phyloP scores from a whole-genome alignment of 2,797 vertebrate species.

The Sus cebifrons region DNA sequence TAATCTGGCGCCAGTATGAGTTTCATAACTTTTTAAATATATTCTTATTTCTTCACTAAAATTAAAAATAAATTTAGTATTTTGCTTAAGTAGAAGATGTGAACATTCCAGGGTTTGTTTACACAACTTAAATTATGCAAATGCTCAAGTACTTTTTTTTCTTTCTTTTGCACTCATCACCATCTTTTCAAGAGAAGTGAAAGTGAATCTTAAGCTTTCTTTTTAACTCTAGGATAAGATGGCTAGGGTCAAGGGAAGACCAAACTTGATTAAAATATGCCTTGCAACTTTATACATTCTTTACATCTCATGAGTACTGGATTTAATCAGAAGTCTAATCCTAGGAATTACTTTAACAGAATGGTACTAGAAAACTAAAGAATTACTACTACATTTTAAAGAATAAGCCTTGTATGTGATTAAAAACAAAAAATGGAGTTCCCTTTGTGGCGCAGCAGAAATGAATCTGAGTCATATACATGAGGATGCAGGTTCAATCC shows the following conservation, averaged over 20 bases:
- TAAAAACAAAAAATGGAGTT: not conserved
- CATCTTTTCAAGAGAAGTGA: conserved; percentile 44
- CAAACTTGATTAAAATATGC: conserved; percentile 47
- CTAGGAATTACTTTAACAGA: conserved; percentile 9
- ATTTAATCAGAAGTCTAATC: conserved; percentile 53
- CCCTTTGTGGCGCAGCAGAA: too few species aligned
- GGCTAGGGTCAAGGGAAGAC: not conserved
- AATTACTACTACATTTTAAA: conserved; percentile 56
- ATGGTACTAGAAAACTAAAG: conserved; percentile 40
- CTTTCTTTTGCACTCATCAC: conserved; percentile 53
- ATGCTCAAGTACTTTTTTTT: not conserved
- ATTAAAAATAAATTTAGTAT: conserved; percentile 57
- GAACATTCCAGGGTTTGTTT: not conserved
- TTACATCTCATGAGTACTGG: not conserved
- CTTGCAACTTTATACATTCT: conserved; percentile 33
- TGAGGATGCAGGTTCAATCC: too few species aligned
- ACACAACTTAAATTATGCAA: conserved; percentile 6
- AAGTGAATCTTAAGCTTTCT: conserved; percentile 39
- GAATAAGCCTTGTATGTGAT: not conserved
- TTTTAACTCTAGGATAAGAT: not conserved
- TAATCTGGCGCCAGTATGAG: not conserved
- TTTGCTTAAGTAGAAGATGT: conserved; percentile 29
- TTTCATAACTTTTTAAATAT: conserved; percentile 35
- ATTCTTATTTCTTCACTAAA: conserved; percentile 54
- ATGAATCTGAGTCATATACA: too few species aligned